phyloP scores from a whole-genome alignment of 2,888 invertebrate species.

The Leistus spinibarbis region DNA sequence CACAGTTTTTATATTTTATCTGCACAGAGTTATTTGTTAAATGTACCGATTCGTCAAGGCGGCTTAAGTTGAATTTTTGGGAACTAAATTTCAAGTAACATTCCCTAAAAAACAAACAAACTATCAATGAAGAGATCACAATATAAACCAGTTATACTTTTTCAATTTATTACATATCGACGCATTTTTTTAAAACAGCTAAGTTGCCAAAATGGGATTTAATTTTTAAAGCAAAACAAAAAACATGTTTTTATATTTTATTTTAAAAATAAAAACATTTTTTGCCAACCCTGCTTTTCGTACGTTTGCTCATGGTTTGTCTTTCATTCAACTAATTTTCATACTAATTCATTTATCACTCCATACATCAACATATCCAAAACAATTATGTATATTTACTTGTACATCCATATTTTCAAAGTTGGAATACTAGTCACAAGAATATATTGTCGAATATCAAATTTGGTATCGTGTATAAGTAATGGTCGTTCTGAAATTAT shows the following conservation, averaged over 20 bases:
- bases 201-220: no score
- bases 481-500: slow-evolving; percentile 66
- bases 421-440: slow-evolving; percentile 79
- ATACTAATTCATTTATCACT: no score
- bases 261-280: no score
- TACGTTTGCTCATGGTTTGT: no score
- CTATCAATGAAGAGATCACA: no score
- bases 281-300: no score
- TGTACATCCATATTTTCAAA: slow-evolving; percentile 86
- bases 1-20: slow-evolving; percentile 67
- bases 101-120: slow-evolving; percentile 62
- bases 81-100: slow-evolving; percentile 88
- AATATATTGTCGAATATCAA: slow-evolving; percentile 91
- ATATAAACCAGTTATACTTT: no score
- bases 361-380: slow-evolving; percentile 40
- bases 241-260: no score
- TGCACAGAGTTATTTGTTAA: slow-evolving; percentile 89
- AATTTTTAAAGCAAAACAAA: no score
- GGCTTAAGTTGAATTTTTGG: slow-evolving; percentile 76
- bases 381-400: slow-evolving; percentile 53
- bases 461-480: slow-evolving; percentile 83
- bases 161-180: no score
- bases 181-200: no score
- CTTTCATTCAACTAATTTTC: no score
- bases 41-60: slow-evolving; percentile 85